Percentiles rank a stretch among this genome's conserved stretches.
Conservation (phyloP, 2,113 vertebrate genomes). For the Tyrannus savana region DNA sequence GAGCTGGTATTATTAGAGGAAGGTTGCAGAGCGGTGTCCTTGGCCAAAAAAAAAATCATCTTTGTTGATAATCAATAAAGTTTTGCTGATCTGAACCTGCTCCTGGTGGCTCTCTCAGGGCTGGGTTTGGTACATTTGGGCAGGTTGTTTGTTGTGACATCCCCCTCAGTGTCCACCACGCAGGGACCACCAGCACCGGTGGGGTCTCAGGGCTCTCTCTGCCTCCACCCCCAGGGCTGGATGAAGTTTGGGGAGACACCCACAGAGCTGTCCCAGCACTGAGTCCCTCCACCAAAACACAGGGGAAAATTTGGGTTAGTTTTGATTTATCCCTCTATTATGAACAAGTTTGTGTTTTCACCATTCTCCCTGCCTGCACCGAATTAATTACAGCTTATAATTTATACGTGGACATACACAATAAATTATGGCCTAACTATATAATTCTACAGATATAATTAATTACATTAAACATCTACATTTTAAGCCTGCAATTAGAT, state of each 20-base stretch:
- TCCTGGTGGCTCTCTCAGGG: not conserved
- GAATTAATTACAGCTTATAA: constrained; percentile 76
- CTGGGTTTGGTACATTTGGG: not conserved
- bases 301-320: constrained; percentile 67
- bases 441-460: constrained; percentile 79
- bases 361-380: constrained; percentile 67
- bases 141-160: rapidly evolving
- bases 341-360: constrained; percentile 78
- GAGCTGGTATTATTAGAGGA: not conserved
- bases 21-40: not conserved
- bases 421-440: constrained; percentile 76
- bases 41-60: not conserved
- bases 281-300: constrained; percentile 38
- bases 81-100: not conserved
- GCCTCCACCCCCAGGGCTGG: not conserved
- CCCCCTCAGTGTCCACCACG: rapidly evolving
- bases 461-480: constrained; percentile 80
- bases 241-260: constrained; percentile 45
- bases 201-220: not conserved
- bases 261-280: not conserved
- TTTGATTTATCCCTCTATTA: constrained; percentile 76
- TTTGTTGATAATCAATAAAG: not conserved
- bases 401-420: constrained; percentile 75
- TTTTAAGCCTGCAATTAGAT: constrained; percentile 81
- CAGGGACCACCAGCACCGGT: not conserved